A percentile compares a stretch with the other conserved stretches of the same genome.
These are phyloP conservation scores for Brienomyrus longianalis DNA, from an alignment of 2,113 vertebrate species.

Conservation along the genomic window DNA sequence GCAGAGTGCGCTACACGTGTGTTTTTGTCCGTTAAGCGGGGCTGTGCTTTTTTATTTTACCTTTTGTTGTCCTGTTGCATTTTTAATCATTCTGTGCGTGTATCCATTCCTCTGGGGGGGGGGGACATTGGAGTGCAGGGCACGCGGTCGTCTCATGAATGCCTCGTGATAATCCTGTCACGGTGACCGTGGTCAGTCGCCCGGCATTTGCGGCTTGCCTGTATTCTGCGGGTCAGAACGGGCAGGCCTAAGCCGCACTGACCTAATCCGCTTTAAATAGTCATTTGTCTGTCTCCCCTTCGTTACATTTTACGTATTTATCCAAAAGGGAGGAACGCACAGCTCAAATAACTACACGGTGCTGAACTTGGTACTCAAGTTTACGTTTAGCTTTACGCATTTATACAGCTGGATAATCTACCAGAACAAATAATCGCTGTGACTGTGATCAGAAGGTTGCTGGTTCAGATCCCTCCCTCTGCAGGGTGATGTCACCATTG, in stretches of 20 bases:
- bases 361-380: background rate
- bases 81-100: slow-evolving; percentile 35
- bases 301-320: background rate
- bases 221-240: background rate
- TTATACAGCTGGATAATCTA: background rate
- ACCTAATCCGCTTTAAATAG: background rate
- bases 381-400: background rate
- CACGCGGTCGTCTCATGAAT: background rate
- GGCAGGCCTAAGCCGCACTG: background rate
- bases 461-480: background rate
- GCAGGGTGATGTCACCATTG: background rate
- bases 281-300: background rate
- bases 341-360: background rate
- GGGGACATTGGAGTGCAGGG: background rate
- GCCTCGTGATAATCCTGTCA: background rate
- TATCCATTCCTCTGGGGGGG: slow-evolving; percentile 11
- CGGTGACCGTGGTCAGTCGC: background rate
- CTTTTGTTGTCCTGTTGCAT: slow-evolving; percentile 39
- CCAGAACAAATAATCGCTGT: background rate
- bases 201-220: background rate
- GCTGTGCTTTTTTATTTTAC: slow-evolving; percentile 34
- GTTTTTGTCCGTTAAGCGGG: background rate
- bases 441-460: background rate
- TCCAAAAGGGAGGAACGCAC: background rate
- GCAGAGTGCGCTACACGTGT: background rate